Evolutionary conservation across 2,113 vertebrate species (phyloP).

Genomic region (Tychaedon coryphoeus): DNA sequence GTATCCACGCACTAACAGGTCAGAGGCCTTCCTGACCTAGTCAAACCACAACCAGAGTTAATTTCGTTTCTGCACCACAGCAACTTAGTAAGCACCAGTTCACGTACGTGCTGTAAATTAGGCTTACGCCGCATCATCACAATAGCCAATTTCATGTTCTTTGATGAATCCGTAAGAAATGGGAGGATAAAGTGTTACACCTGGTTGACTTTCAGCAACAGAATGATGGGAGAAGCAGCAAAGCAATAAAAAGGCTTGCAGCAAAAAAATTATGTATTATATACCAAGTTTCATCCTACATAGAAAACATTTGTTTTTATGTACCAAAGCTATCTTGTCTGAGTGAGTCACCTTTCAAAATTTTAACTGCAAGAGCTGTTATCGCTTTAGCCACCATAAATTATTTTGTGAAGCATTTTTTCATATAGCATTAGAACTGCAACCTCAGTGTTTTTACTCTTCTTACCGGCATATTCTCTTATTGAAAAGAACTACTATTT

Average conservation of each 20-base stretch:
- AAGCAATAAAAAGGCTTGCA: background rate
- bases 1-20: background rate
- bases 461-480: background rate
- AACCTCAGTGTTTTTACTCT: background rate
- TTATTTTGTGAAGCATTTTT: background rate
- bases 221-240: background rate
- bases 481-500: background rate
- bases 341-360: background rate
- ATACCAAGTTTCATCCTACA: background rate
- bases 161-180: background rate
- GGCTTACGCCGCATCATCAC: background rate
- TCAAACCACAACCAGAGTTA: background rate
- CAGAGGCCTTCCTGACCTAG: background rate
- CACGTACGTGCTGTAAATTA: background rate
- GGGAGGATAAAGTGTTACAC: background rate
- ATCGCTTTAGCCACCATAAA: background rate
- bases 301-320: rapidly evolving
- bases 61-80: rapidly evolving
- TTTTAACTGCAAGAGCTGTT: background rate
- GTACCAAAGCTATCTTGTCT: background rate
- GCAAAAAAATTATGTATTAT: background rate
- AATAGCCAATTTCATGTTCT: background rate
- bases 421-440: background rate
- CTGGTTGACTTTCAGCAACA: background rate
- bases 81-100: background rate